Evolutionary conservation across 2,888 invertebrate species (phyloP), one percentile per base, ranked within the genome.

Genomic region (Syrphus vitripennis): DNA sequence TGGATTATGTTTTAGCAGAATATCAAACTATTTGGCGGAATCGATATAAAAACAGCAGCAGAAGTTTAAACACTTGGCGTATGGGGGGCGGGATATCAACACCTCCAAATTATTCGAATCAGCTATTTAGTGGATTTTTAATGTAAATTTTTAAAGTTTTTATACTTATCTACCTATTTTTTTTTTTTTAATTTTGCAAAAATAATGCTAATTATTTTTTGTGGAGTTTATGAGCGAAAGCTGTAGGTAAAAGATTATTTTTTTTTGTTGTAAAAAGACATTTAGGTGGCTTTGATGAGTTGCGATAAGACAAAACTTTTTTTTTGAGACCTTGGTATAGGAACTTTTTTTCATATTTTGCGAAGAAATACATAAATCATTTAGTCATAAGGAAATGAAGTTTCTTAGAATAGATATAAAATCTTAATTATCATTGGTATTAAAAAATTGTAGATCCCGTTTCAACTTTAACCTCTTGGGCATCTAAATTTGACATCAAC

Each of bases 51-150:
- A 75, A 50, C 29, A 67, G 65, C 75, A 76, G 57, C 45, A 55
- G 24, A 59, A 57, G 61, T 69, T 37, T 10, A 63, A 61, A 75
- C 9, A 50, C 24, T 77, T 81, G 80, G 81, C 84, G 83, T 81
- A 87, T 87, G 87, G 87, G 87, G 81, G 87, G 84, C 84, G 87
- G 87, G 84, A 87, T 87, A 82, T 87, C 87, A 87, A 84, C 87
- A 83, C 83, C 83, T 83, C 87, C 83, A 45, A 83, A 83, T 57
- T 83, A 87, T 74, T 80, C 80, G n/a, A 84, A 87, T 87, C 87
- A 87, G 76, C 84, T 87, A 63, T 87, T 87, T 76, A 75, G 81
- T 84, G 87, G 87, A 87, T 84, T 87, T 79, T 79, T 82, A 82
- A 87, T 84, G 87, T 87, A 87, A 87, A 63, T 86, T 74, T 61